Base-by-base conservation (phyloP, 2,113 vertebrate genomes). In the Coryphaenoides rupestris region DNA sequence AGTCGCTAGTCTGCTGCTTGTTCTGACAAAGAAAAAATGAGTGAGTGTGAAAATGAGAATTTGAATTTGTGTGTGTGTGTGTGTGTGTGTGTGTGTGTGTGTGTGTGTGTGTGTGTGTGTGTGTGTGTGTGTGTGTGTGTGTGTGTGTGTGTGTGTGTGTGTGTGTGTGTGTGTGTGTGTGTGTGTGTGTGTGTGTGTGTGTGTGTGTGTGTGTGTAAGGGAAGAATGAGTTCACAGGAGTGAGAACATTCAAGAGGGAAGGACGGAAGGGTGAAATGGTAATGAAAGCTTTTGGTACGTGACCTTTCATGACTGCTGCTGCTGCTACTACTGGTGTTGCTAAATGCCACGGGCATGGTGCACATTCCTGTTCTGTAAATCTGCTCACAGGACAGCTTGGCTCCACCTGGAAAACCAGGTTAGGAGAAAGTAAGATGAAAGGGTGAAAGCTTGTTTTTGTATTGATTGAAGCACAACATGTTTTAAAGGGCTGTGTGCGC, bases 251-350 rank as follows among this genome's bases (percentile, higher is more conserved):
- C 2, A 54, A 19, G 16, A 33, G 57, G 19, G 45, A 16, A 66
- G 62, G 1, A 5, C 33, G 69, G 71, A 49, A 2, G 56, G 3
- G 24, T 22, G 33, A 50, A 50, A 50, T 50, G 15, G 47, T 50
- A n/a, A 19, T 33, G 54, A 70, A 79, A 74, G 76, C 70, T 76
- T 83, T 69, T 69, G 57, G 26, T 52, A 66, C 28, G 24, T 73
- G 80, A 83, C 80, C 80, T 84, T 84, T 79, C 33, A 68, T 19
- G 61, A 55, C 62, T 59, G 72, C n/a, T 66, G 28, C 55, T 64
- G 50, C 55, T 59, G 72, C n/a, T 66, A 24, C 55, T 64, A 46
- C 55, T 33, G 28, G 50, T 2, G 5, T 56, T 59, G 65, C 22
- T 19, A 65, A 75, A 70, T 80, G 66, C 33, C 69, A 76, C 0